Evolutionary conservation across 2,113 vertebrate genomes (phyloP), one percentile per base, ranked within the genome.

Genomic region (Hyla sarda): DNA sequence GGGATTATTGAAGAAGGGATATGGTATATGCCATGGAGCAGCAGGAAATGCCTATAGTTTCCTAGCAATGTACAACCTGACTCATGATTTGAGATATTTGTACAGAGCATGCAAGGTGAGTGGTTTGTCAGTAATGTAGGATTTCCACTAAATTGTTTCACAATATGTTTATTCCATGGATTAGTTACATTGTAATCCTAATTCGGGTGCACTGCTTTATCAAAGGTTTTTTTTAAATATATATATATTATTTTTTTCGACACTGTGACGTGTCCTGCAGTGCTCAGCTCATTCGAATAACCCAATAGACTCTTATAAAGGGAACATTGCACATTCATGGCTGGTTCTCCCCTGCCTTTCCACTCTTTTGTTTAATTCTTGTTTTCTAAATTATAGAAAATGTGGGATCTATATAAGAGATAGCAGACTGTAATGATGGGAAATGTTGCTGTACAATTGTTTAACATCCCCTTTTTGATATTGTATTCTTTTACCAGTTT

Each of bases 21-120:
- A 99, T 0, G 97, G 98, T 5, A 91, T 99, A 62, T 99, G 98
- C 90, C 98, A 99, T 0, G 98, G 98, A 0, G 92, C 96, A 0
- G 97, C 97, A 0, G 98, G 98, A 0, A 99, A 99, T 0, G 98
- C 97, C 58, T 99, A 99, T 0, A 76, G 93, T 88, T 99, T 99
- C 91, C 89, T 99, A 88, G 89, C 95, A 0, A 93, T 99, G 1
- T 99, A 96, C 91, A 96, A 95, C 84, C 92, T 95, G 83, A 99
- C 97, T 0, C 93, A 93, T 75, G 95, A 98, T 30, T 85, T 92
- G 83, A 97, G 96, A 90, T 96, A 96, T 87, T 95, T 99, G 54
- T 98, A 97, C 90, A 92, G 98, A 89, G 98, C 98, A 82, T 99
- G 98, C 89, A 97, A 96, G 97, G 98, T 99, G 88, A 90, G 93